A percentile compares a stretch with the other conserved stretches of the same genome.
These are phyloP conservation scores for Cynoglossus semilaevis DNA, from an alignment of 2,113 vertebrate species.

Conservation along the genomic window DNA sequence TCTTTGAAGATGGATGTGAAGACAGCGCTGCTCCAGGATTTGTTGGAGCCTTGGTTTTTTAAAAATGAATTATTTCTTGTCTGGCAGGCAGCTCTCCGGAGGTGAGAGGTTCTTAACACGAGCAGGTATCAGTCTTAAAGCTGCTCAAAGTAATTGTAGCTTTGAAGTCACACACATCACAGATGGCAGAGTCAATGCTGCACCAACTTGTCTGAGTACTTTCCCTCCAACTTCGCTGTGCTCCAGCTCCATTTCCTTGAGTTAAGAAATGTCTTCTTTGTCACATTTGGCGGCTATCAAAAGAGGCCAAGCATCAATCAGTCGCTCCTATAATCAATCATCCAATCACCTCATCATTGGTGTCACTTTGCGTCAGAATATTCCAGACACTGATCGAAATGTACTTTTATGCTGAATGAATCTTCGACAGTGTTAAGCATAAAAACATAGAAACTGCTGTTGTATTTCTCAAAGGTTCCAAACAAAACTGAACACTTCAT, in stretches of 20 bases:
- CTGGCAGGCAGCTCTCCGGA: conserved; percentile 73
- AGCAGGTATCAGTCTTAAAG: conserved; percentile 75
- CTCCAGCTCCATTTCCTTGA: conserved; percentile 71
- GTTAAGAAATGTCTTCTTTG: conserved; percentile 79
- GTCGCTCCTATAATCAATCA: conserved; percentile 67
- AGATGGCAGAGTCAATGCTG: conserved; percentile 72
- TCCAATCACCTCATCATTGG: conserved; percentile 71
- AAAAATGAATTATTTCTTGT: conserved; percentile 70
- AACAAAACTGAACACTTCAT: conserved; percentile 45
- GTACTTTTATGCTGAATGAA: conserved; percentile 37
- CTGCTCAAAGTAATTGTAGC: conserved; percentile 77
- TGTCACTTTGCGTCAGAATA: conserved; percentile 59
- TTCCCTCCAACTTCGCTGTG: conserved; percentile 57
- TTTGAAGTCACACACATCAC: conserved; percentile 77
- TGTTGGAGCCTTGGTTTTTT: conserved; percentile 65
- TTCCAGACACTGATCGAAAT: conserved; percentile 56
- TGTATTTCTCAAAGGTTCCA: conserved; percentile 58
- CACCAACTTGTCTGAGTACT: conserved; percentile 68
- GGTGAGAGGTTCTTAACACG: conserved; percentile 72
- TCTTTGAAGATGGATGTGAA: conserved; percentile 72
- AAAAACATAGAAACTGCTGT: conserved; percentile 56
- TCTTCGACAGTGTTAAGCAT: conserved; percentile 16
- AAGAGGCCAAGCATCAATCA: conserved; percentile 70
- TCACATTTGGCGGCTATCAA: conserved; percentile 65
- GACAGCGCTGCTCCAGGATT: conserved; percentile 62